Evolutionary conservation across 2,113 vertebrate genomes (phyloP).

Genomic region (Rhinichthys klamathensis): DNA sequence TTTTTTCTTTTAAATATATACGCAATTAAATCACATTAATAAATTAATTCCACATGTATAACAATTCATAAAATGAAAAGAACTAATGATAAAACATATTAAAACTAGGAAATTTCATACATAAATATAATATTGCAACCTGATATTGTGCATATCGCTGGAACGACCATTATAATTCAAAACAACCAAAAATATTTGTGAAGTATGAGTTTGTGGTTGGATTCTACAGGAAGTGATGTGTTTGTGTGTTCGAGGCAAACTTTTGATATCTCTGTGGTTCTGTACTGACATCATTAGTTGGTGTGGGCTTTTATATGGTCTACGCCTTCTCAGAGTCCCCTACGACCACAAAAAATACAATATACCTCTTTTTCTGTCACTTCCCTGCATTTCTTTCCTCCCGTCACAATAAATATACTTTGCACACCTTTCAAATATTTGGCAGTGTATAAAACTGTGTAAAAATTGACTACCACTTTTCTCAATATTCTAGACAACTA

Average conservation of each 20-base stretch:
- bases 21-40: constrained; percentile 71
- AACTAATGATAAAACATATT: constrained; percentile 64
- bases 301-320: constrained; percentile 40
- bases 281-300: constrained; percentile 57
- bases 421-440: constrained; percentile 26
- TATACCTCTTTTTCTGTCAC: constrained; percentile 2
- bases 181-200: constrained; percentile 48
- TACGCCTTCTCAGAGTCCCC: neutral
- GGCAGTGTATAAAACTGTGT: constrained; percentile 60
- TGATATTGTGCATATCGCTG: constrained; percentile 82
- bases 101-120: constrained; percentile 66
- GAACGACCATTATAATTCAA: constrained; percentile 54
- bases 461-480: constrained; percentile 47
- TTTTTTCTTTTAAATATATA: constrained; percentile 62
- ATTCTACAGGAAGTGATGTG: constrained; percentile 52
- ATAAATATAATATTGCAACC: constrained; percentile 81
- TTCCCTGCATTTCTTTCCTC: neutral
- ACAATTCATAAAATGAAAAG: constrained; percentile 72
- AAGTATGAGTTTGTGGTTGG: constrained; percentile 31
- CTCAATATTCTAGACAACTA: constrained; percentile 46
- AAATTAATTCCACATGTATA: constrained; percentile 73
- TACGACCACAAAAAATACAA: neutral
- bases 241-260: constrained; percentile 50
- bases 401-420: constrained; percentile 3
- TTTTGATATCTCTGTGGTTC: constrained; percentile 45